Evolutionary conservation across 2,797 vertebrate genomes (phyloP).

Genomic region (Gymnothorax reevesii): DNA sequence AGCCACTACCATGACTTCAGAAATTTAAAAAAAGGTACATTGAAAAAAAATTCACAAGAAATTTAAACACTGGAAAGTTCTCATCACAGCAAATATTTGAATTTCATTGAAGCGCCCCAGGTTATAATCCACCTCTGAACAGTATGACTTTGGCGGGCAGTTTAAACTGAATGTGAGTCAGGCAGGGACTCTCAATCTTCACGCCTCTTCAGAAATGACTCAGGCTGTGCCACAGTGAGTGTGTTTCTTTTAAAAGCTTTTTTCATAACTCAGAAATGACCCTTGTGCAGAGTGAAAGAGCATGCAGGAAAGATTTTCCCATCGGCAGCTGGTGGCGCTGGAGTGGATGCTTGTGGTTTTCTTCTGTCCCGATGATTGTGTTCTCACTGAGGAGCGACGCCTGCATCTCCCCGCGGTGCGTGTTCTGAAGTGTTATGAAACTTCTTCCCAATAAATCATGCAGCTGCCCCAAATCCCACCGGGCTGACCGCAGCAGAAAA

Average conservation of each 20-base stretch:
- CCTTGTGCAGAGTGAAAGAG: not conserved
- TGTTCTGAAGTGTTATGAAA: not conserved
- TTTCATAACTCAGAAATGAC: not conserved
- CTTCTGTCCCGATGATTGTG: not conserved
- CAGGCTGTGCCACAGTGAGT: not conserved
- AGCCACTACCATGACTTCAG: not conserved
- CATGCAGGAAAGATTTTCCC: not conserved
- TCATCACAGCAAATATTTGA: slow-evolving; percentile 15
- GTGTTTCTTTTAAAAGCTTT: not conserved
- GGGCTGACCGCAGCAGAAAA: slow-evolving; percentile 42
- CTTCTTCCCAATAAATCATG: slow-evolving; percentile 35
- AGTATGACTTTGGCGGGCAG: not conserved
- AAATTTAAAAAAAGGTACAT: not conserved
- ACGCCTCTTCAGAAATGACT: not conserved
- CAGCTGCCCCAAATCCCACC: slow-evolving; percentile 44
- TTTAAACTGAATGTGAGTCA: not conserved
- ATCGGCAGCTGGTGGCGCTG: not conserved
- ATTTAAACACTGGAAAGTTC: not conserved
- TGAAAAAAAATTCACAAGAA: not conserved
- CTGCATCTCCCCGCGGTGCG: not conserved
- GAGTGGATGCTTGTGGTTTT: not conserved
- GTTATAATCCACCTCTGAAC: not conserved
- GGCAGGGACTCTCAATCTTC: not conserved
- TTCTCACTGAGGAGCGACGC: not conserved
- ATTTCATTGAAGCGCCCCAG: not conserved